phyloP scores from a whole-genome alignment of 2,888 invertebrate species.

The Noctua pronuba region DNA sequence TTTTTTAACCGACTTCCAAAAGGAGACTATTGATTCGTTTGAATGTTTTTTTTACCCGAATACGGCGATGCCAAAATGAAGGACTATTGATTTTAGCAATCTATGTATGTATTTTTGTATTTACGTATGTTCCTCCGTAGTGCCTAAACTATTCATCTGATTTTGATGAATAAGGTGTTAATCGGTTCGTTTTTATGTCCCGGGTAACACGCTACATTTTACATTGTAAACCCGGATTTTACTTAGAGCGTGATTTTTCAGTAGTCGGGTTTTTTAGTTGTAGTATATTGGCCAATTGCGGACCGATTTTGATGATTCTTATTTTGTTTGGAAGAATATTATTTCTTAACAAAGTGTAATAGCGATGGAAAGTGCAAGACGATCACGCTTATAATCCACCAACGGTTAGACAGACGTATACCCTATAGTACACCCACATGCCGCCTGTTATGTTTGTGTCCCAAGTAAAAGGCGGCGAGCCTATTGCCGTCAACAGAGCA shows the following conservation, averaged over 20 bases:
- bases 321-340: background rate
- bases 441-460: background rate
- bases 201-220: no score
- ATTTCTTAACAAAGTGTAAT: background rate
- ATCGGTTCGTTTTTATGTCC: no score
- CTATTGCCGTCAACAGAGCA: background rate
- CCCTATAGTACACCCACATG: background rate
- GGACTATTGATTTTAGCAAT: no score
- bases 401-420: background rate
- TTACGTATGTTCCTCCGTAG: no score
- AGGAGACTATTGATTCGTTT: background rate
- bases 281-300: background rate
- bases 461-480: background rate
- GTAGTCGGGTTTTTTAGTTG: no score
- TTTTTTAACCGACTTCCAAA: background rate
- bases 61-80: no score
- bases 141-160: no score
- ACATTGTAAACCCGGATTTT: no score
- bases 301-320: background rate
- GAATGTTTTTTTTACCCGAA: background rate
- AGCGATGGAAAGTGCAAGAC: background rate
- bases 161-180: no score
- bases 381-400: background rate
- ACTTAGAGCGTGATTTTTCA: no score
- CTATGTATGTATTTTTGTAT: no score